Conservation (phyloP, 1,140 invertebrate genomes). For the fruit fly (Drosophila melanogaster) region Release_6_plus_ISO1_MT NT_033779.5:11776501-11777000, state of each 20-base stretch:
- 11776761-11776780: slow-evolving; percentile 62
- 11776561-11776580: background rate
- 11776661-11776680: slow-evolving; percentile 22
- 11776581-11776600: background rate
- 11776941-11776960: slow-evolving; percentile 57
- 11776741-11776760: slow-evolving; percentile 64
- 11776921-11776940: slow-evolving; percentile 42
- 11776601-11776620: slow-evolving; percentile 19
- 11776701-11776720: slow-evolving; percentile 54
- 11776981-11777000: background rate
- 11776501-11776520: too few relatives aligned
- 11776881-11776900: slow-evolving; percentile 36
- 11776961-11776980: slow-evolving; percentile 3
- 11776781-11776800: slow-evolving; percentile 22
- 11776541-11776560: too few relatives aligned
- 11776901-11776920: slow-evolving; percentile 49
- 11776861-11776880: slow-evolving; percentile 43
- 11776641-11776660: slow-evolving; percentile 28
- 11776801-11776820: background rate
- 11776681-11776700: slow-evolving; percentile 51
- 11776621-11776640: slow-evolving; percentile 40
- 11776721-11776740: slow-evolving; percentile 61
- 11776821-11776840: too few relatives aligned
- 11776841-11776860: background rate
- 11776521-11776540: too few relatives aligned